phyloP scores from a whole-genome alignment of 2,888 invertebrate genomes.

The Matsumyia berberina region DNA sequence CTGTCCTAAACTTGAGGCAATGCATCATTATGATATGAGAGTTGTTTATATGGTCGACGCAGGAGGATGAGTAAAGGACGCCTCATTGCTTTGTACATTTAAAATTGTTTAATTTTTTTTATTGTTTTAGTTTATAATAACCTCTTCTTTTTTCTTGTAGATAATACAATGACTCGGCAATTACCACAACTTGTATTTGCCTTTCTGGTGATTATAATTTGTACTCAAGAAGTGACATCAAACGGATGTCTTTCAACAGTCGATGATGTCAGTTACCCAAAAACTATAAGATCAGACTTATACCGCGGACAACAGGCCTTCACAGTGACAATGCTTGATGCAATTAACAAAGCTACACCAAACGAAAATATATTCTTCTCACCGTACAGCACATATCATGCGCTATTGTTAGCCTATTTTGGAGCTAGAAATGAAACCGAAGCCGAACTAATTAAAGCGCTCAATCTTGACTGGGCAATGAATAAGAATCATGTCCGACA shows the following conservation, averaged over 20 bases:
- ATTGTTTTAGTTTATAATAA: too few relatives aligned
- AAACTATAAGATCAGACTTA: slow-evolving; percentile 81
- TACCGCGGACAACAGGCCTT: slow-evolving; percentile 88
- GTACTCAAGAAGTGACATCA: slow-evolving; percentile 10
- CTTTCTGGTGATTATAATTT: background rate
- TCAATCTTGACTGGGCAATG: slow-evolving; percentile 82
- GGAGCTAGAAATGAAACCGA: slow-evolving; percentile 90
- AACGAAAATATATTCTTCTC: slow-evolving; percentile 94
- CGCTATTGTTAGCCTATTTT: slow-evolving; percentile 91
- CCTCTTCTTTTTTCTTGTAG: too few relatives aligned
- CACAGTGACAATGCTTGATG: slow-evolving; percentile 89
- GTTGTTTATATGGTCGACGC: too few relatives aligned
- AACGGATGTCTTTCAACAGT: slow-evolving; percentile 45
- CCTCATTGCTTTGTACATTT: background rate
- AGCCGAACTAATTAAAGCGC: slow-evolving; percentile 79
- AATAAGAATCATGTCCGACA: slow-evolving; percentile 90
- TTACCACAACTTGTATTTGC: slow-evolving; percentile 10
- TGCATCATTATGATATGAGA: too few relatives aligned
- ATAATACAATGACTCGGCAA: slow-evolving; percentile 1
- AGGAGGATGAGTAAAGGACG: too few relatives aligned
- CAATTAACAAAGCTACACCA: slow-evolving; percentile 87
- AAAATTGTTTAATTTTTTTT: background rate
- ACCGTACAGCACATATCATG: slow-evolving; percentile 93
- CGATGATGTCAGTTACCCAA: slow-evolving; percentile 53
- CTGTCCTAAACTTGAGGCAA: too few relatives aligned